Evolutionary conservation across 92 coral and sea anemone genomes (phyloP).

Genomic region (Zoanthus sociatus): DNA sequence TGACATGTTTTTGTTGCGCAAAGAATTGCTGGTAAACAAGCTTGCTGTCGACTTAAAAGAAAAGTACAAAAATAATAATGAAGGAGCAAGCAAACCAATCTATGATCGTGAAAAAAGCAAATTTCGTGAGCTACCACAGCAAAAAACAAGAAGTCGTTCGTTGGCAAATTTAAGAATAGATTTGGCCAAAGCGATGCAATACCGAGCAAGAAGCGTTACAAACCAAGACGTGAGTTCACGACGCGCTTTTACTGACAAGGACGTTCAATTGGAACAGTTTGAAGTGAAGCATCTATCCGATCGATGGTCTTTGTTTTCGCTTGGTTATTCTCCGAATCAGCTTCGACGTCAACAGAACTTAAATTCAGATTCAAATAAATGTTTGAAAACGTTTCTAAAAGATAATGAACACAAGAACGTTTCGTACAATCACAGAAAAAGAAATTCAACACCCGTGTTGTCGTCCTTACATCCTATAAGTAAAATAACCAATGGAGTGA

Average conservation of each 20-base stretch:
- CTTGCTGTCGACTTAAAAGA: neutral
- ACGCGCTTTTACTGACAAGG: neutral
- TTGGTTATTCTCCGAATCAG: slow-evolving; percentile 27
- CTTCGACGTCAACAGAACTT: neutral
- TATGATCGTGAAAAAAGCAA: neutral
- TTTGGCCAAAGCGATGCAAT: neutral
- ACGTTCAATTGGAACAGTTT: neutral
- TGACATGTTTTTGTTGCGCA: slow-evolving; percentile 10
- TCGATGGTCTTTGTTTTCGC: slow-evolving; percentile 17
- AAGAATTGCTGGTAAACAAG: slow-evolving; percentile 20
- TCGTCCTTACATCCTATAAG: neutral
- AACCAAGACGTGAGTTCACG: neutral
- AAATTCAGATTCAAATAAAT: neutral
- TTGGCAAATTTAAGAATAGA: neutral
- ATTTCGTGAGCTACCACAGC: neutral
- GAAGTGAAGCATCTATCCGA: neutral
- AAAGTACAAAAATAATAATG: neutral
- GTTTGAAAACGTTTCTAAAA: neutral
- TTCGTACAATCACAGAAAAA: neutral
- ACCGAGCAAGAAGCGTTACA: neutral
- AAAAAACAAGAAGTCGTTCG: slow-evolving; percentile 4
- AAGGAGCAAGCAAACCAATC: neutral
- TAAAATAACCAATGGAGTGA: neutral
- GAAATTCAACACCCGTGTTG: neutral
- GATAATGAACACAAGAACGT: neutral